Percentiles rank a stretch among this genome's conserved stretches.
phyloP scores from a whole-genome alignment of 2,113 vertebrate species.

The Onychostoma macrolepis region DNA sequence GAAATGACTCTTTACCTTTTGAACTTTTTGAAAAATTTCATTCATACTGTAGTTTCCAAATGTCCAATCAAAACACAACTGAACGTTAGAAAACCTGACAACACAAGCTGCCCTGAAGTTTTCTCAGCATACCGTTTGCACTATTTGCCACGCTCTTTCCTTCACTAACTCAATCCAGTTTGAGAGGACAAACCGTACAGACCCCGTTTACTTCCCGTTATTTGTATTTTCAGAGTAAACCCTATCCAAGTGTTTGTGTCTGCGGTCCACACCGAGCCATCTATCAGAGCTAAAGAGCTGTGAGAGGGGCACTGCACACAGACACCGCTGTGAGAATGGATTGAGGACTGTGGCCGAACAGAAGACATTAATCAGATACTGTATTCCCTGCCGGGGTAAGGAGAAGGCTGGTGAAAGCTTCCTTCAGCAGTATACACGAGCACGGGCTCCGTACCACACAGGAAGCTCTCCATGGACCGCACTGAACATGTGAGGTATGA shows the following conservation, averaged over 20 bases:
- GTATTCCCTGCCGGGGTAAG: constrained; percentile 39
- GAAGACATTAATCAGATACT: constrained; percentile 51
- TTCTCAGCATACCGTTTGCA: not conserved
- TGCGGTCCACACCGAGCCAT: constrained; percentile 36
- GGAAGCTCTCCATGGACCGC: not conserved
- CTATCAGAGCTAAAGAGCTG: constrained; percentile 52
- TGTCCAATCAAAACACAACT: not conserved
- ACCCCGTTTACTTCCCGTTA: constrained; percentile 23
- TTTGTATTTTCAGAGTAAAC: constrained; percentile 57
- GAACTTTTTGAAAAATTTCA: too few relatives aligned
- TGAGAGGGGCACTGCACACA: constrained; percentile 47
- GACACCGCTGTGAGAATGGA: constrained; percentile 33
- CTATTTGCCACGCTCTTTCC: not conserved
- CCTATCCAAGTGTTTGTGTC: constrained; percentile 40
- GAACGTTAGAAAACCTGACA: not conserved
- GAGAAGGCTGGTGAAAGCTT: constrained; percentile 43
- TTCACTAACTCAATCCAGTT: constrained; percentile 3
- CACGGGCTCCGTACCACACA: constrained; percentile 22
- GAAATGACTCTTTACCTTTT: not conserved
- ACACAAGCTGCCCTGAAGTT: not conserved
- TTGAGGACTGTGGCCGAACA: constrained; percentile 42
- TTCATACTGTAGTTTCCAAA: not conserved
- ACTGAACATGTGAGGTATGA: constrained; percentile 11
- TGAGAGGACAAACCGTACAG: constrained; percentile 33
- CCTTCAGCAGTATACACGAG: constrained; percentile 23